Conservation (phyloP, 2,888 invertebrate genomes). For the Pristionchus exspectatus region DNA sequence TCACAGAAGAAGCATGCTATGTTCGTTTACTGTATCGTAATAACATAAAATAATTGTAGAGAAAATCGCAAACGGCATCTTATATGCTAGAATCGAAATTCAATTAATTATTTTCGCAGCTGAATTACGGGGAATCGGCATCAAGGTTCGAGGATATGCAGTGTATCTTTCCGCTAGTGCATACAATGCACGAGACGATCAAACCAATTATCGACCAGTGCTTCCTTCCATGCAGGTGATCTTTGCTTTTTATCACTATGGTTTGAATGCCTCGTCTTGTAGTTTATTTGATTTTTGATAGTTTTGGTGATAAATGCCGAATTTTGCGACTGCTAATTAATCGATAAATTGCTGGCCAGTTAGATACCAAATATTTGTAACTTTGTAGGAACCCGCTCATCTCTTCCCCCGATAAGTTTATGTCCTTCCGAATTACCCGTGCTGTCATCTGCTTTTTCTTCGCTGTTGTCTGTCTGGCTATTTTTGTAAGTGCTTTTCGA, state of each 20-base stretch:
- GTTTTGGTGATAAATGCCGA: not conserved
- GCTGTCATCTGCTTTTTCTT: not conserved
- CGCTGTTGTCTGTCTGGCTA: not conserved
- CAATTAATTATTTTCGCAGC: not conserved
- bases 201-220: constrained; percentile 30
- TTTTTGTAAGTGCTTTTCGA: constrained; percentile 6
- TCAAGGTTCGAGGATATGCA: not conserved
- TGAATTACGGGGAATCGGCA: no score
- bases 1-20: not conserved
- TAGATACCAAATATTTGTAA: not conserved
- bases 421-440: not conserved
- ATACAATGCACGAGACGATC: not conserved
- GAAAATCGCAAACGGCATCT: not conserved
- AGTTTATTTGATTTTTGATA: not conserved
- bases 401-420: not conserved
- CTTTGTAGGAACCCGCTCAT: not conserved
- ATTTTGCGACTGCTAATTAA: no score
- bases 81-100: not conserved
- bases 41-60: not conserved
- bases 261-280: not conserved
- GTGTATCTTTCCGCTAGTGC: constrained; percentile 46
- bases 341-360: not conserved
- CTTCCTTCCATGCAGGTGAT: constrained; percentile 44
- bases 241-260: not conserved
- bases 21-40: not conserved